These are phyloP conservation scores for Crenichthys baileyi DNA, from an alignment of 2,797 vertebrate genomes.

Conservation along the genomic window DNA sequence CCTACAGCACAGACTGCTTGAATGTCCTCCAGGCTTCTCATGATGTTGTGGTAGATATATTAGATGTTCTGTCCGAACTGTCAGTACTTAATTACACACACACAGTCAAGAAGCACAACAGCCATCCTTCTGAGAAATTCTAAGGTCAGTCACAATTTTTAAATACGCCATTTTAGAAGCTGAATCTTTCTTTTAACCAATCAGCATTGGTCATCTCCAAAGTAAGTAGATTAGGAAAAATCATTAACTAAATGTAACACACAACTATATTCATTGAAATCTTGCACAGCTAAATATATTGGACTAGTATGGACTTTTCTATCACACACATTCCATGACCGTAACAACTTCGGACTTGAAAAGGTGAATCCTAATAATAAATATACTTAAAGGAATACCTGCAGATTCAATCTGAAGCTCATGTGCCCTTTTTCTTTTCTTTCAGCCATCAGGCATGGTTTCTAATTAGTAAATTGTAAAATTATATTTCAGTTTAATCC, in stretches of 20 bases:
- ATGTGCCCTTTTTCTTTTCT: too few species aligned
- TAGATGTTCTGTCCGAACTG: not conserved
- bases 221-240: not conserved
- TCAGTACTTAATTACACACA: not conserved
- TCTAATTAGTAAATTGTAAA: too few species aligned
- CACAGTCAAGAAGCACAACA: not conserved
- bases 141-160: not conserved
- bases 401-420: too few species aligned
- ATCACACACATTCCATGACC: too few species aligned
- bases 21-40: not conserved
- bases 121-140: not conserved
- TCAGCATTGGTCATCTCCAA: not conserved
- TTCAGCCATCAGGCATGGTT: too few species aligned
- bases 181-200: not conserved
- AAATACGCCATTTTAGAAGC: not conserved
- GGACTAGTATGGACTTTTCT: too few species aligned
- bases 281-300: not conserved
- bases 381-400: too few species aligned
- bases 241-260: not conserved
- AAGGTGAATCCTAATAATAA: too few species aligned
- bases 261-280: not conserved
- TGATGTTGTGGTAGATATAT: not conserved
- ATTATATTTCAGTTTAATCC: too few species aligned
- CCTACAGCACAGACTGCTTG: not conserved
- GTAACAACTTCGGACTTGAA: too few species aligned